phyloP scores from a whole-genome alignment of 2,113 vertebrate genomes.

The Platichthys flesus region DNA sequence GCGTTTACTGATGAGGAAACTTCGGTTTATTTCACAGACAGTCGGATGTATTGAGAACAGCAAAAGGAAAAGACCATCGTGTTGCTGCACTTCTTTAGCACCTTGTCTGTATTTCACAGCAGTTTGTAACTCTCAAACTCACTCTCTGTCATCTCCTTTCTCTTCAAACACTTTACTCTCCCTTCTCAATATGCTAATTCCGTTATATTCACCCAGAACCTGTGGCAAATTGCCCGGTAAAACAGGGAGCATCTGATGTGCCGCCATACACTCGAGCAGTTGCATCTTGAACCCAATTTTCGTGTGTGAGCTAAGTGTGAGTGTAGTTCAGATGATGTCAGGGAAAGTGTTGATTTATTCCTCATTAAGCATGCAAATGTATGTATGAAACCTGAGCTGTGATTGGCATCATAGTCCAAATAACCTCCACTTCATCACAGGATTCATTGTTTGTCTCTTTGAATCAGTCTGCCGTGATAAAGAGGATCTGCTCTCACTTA shows the following conservation, averaged over 20 bases:
- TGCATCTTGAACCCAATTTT: constrained; percentile 55
- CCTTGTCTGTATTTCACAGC: constrained; percentile 16
- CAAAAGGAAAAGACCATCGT: constrained; percentile 44
- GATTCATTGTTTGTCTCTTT: constrained; percentile 48
- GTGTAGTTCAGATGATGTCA: constrained; percentile 48
- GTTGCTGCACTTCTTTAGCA: constrained; percentile 4
- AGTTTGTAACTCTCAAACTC: constrained; percentile 9
- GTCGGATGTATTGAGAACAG: constrained; percentile 26
- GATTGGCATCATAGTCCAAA: constrained; percentile 43
- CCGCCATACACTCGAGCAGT: constrained; percentile 18
- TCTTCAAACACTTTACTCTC: constrained; percentile 1
- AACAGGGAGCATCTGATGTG: constrained; percentile 40
- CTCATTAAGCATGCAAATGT: constrained; percentile 55
- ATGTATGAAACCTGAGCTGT: constrained; percentile 39
- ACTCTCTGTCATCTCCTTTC: constrained; percentile 7
- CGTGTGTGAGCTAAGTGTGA: constrained; percentile 37
- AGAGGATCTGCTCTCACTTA: constrained; percentile 1
- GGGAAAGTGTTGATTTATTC: constrained; percentile 62
- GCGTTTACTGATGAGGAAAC: constrained; percentile 36
- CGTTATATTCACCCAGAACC: constrained; percentile 31
- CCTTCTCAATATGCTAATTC: constrained; percentile 49
- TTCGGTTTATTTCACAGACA: constrained; percentile 47
- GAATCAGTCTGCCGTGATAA: not conserved
- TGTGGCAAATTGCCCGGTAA: constrained; percentile 51
- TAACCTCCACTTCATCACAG: constrained; percentile 36